These are phyloP conservation scores for Petrophora chlorosata DNA, from an alignment of 2,888 invertebrate genomes.

Conservation along the genomic window DNA sequence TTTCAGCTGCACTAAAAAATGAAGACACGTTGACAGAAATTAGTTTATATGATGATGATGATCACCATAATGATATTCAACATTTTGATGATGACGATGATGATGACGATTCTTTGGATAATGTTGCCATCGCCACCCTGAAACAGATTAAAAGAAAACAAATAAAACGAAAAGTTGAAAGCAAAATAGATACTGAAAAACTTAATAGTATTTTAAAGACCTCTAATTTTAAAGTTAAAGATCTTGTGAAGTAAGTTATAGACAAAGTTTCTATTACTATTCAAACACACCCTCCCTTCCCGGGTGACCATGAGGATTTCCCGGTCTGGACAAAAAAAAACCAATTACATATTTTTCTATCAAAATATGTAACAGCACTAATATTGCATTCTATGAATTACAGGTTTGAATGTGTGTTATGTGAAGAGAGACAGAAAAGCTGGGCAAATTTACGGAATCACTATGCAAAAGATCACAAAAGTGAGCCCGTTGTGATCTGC, in stretches of 20 bases:
- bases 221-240: conserved; percentile 65
- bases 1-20: conserved; percentile 58
- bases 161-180: conserved; percentile 50
- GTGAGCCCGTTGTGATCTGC: conserved; percentile 62
- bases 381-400: conserved; percentile 30
- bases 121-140: conserved; percentile 64
- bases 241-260: conserved; percentile 61
- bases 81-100: conserved; percentile 38
- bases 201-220: conserved; percentile 62
- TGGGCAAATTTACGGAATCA: conserved; percentile 63
- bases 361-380: background rate
- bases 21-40: conserved; percentile 51
- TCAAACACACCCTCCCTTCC: background rate
- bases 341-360: background rate
- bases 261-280: conserved; percentile 1
- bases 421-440: conserved; percentile 59
- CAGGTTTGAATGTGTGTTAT: conserved; percentile 66
- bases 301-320: no score
- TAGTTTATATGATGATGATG: conserved; percentile 42
- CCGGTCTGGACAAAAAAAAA: no score
- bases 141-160: conserved; percentile 59
- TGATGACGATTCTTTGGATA: conserved; percentile 57
- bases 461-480: conserved; percentile 60
- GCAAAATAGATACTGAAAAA: conserved; percentile 52
- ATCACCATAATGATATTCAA: conserved; percentile 32